These are phyloP conservation scores for Drosophila colorata DNA, from an alignment of 2,888 invertebrate genomes.

Conservation along the genomic window DNA sequence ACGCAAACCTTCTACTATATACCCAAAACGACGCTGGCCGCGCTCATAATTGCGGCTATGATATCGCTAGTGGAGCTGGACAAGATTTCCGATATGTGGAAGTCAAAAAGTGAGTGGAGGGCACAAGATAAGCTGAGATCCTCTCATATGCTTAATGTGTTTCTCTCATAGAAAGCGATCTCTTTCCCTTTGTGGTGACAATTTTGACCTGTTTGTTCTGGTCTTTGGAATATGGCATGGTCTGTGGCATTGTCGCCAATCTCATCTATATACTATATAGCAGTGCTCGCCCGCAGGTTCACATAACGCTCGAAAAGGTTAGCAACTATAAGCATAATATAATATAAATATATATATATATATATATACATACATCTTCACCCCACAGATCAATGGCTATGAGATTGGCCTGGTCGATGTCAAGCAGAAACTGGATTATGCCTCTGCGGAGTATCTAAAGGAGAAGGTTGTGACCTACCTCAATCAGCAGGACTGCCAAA, in stretches of 20 bases:
- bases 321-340: not conserved
- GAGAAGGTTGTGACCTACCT: constrained; percentile 90
- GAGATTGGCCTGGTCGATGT: constrained; percentile 88
- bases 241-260: constrained; percentile 93
- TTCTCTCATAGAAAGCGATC: constrained; percentile 90
- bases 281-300: constrained; percentile 92
- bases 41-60: constrained; percentile 96
- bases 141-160: not conserved
- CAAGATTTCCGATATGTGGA: constrained; percentile 90
- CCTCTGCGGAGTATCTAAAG: constrained; percentile 91
- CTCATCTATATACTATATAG: constrained; percentile 93
- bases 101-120: constrained; percentile 89
- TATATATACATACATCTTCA: not conserved
- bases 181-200: constrained; percentile 93
- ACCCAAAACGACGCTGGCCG: constrained; percentile 94
- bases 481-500: constrained; percentile 87
- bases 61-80: constrained; percentile 91
- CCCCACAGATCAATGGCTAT: constrained; percentile 82
- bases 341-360: too few species aligned
- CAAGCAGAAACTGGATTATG: constrained; percentile 91
- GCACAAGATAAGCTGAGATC: too few species aligned
- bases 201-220: constrained; percentile 93
- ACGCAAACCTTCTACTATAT: constrained; percentile 94
- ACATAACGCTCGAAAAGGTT: constrained; percentile 84
- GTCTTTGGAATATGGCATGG: constrained; percentile 94